Percentiles rank a stretch among this genome's conserved stretches.
Conservation (phyloP, 30 jellyfish, hydroid and myxozoan species). For the Cassiopea andromeda region DNA sequence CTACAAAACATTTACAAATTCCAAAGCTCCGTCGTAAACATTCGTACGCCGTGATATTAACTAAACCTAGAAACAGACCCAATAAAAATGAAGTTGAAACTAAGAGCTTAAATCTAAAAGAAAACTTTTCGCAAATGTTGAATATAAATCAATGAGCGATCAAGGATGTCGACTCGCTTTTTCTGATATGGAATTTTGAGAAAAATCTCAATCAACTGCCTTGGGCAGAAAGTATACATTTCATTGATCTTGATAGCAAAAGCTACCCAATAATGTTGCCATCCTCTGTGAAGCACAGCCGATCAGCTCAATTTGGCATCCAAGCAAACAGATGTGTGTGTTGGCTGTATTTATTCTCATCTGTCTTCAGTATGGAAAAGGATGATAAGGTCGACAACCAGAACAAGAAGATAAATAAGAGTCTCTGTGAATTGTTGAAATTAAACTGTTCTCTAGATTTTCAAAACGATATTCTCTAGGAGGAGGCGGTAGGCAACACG, state of each 20-base stretch:
- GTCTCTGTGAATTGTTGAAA: conserved; percentile 54
- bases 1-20: no score
- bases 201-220: not conserved
- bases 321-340: not conserved
- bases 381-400: conserved; percentile 71
- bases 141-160: not conserved
- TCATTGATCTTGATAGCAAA: not conserved
- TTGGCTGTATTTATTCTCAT: not conserved
- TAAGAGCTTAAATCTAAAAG: no score
- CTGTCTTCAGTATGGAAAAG: conserved; percentile 43
- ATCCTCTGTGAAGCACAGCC: not conserved
- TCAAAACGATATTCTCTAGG: conserved; percentile 72
- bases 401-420: conserved; percentile 48
- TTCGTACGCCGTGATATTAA: no score
- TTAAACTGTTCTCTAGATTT: conserved; percentile 35
- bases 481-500: conserved; percentile 80
- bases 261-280: not conserved
- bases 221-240: not conserved
- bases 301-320: not conserved
- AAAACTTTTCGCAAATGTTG: no score
- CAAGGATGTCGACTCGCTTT: not conserved
- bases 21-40: no score
- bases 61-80: no score
- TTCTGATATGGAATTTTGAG: not conserved
- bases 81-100: no score